These are phyloP conservation scores for Drosophila nr. perissopoda DNA, from an alignment of 2,888 invertebrate genomes.

Conservation along the genomic window DNA sequence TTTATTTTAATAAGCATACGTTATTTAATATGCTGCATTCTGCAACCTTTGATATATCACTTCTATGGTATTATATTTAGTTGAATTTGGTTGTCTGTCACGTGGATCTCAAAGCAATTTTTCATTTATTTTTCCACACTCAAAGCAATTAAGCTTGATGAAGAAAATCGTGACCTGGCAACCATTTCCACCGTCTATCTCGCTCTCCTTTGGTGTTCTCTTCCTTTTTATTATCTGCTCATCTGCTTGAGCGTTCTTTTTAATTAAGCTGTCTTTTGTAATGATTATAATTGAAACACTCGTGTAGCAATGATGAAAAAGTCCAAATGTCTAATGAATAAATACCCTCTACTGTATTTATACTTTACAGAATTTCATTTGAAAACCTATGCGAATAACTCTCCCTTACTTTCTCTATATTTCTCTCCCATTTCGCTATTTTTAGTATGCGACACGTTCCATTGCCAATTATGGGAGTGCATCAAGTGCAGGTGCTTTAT, in stretches of 20 bases:
- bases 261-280: conserved; percentile 58
- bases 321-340: not conserved
- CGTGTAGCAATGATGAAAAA: conserved; percentile 15
- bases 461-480: conserved; percentile 70
- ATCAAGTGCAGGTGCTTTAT: conserved; percentile 38
- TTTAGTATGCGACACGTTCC: conserved; percentile 52
- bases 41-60: conserved; percentile 18
- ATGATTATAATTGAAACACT: conserved; percentile 55
- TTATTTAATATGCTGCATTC: not conserved
- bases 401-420: not conserved
- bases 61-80: conserved; percentile 1
- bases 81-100: conserved; percentile 5
- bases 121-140: conserved; percentile 6
- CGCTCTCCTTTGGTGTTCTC: not conserved
- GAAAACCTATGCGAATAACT: not conserved
- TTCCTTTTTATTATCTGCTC: not conserved
- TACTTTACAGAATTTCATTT: not conserved
- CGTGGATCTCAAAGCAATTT: conserved; percentile 10
- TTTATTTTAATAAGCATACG: not conserved
- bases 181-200: not conserved
- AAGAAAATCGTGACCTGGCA: conserved; percentile 32
- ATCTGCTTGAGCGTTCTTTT: conserved; percentile 29
- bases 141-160: conserved; percentile 31
- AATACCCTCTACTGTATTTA: not conserved
- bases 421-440: conserved; percentile 6